Evolutionary conservation across 2,113 vertebrate species (phyloP).

Genomic region (Sturnus vulgaris): DNA sequence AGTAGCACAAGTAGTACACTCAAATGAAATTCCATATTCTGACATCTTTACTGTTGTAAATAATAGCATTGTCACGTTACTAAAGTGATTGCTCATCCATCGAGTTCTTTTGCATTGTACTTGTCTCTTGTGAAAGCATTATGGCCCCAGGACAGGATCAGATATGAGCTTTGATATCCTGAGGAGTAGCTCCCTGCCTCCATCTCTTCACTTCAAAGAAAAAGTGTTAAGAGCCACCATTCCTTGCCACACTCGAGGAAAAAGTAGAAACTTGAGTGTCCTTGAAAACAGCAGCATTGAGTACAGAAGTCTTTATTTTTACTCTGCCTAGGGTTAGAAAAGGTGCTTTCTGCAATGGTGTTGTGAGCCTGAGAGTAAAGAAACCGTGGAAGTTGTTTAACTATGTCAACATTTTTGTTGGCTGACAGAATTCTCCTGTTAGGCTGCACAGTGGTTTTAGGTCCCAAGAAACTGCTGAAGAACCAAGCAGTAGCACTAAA

Average conservation of each 20-base stretch:
- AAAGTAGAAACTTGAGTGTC: not conserved
- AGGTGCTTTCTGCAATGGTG: not conserved
- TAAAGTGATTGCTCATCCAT: rapidly evolving
- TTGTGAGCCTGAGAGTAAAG: rapidly evolving
- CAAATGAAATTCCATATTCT: not conserved
- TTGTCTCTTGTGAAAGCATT: not conserved
- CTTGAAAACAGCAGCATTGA: not conserved
- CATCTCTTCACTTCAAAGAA: not conserved
- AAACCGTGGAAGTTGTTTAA: not conserved
- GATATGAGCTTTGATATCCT: rapidly evolving
- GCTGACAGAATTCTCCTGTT: not conserved
- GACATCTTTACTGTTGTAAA: not conserved
- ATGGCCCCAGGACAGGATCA: not conserved
- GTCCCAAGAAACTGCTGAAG: not conserved
- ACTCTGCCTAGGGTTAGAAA: not conserved
- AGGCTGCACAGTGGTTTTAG: not conserved
- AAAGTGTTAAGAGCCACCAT: not conserved
- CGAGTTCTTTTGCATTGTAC: not conserved
- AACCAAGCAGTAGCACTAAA: not conserved
- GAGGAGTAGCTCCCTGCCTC: not conserved
- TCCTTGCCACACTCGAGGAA: not conserved
- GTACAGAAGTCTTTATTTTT: not conserved
- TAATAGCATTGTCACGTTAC: not conserved
- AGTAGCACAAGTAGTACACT: rapidly evolving
- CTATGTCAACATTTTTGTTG: not conserved